phyloP scores from a whole-genome alignment of 2,888 invertebrate species.

The Drosophila mulleri region DNA sequence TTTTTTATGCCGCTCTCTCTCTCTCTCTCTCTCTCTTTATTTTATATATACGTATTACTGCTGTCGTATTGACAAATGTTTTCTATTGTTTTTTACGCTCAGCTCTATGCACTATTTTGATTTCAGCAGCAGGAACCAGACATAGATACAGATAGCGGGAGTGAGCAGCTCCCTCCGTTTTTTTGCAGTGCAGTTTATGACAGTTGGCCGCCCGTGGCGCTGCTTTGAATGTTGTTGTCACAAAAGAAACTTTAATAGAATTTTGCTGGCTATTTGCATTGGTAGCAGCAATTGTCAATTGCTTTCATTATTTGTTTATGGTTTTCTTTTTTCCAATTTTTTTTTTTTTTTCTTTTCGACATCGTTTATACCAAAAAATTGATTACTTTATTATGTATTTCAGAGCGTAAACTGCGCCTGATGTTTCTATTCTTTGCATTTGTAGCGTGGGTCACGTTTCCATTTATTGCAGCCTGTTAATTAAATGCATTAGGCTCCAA shows the following conservation, averaged over 20 bases:
- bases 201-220: constrained; percentile 55
- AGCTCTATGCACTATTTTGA: constrained; percentile 43
- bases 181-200: constrained; percentile 58
- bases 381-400: constrained; percentile 46
- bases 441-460: constrained; percentile 36
- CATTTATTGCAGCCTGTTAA: constrained; percentile 62
- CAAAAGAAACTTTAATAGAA: constrained; percentile 59
- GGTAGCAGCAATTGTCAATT: constrained; percentile 50
- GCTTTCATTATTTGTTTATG: constrained; percentile 42
- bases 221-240: constrained; percentile 51
- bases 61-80: constrained; percentile 67
- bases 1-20: constrained; percentile 30
- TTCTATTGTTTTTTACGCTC: constrained; percentile 50
- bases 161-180: background rate
- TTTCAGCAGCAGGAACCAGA: constrained; percentile 14
- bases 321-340: background rate
- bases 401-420: constrained; percentile 2
- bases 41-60: constrained; percentile 26
- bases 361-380: constrained; percentile 22
- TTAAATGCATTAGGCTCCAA: constrained; percentile 65
- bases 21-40: constrained; percentile 18
- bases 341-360: background rate
- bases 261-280: constrained; percentile 53
- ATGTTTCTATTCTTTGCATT: constrained; percentile 4
- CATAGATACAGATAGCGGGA: background rate